Evolutionary conservation across 2,113 vertebrate species (phyloP).

Genomic region (Campylorhamphus procurvoides): DNA sequence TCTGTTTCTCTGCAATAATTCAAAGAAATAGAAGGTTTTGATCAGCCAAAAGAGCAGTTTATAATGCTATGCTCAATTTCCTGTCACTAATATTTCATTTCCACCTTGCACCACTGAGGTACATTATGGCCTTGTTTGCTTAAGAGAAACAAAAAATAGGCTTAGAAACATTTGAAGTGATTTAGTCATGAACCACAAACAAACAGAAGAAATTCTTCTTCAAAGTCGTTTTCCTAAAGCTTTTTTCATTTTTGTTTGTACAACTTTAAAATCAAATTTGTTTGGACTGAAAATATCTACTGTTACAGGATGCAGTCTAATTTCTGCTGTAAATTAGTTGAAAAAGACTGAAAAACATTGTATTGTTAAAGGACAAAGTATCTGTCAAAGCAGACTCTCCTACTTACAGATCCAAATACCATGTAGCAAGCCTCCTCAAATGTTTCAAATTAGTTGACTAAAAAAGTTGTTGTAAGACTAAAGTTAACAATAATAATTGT

Average conservation of each 20-base stretch:
- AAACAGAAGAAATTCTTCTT: not conserved
- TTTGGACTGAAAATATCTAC: not conserved
- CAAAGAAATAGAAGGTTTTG: not conserved
- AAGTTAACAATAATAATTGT: not conserved
- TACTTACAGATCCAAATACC: not conserved
- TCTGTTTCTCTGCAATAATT: not conserved
- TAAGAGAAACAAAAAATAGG: not conserved
- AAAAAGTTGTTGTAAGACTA: not conserved
- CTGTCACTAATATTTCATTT: not conserved
- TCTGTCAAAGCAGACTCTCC: not conserved
- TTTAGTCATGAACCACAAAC: not conserved
- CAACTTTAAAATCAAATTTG: not conserved
- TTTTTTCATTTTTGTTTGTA: not conserved
- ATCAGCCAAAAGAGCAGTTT: not conserved
- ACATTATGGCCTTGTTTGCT: not conserved
- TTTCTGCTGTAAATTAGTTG: not conserved
- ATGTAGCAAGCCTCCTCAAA: not conserved
- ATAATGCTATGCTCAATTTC: not conserved
- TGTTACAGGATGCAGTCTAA: not conserved
- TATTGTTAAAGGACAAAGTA: not conserved
- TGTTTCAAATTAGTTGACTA: not conserved
- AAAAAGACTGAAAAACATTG: not conserved
- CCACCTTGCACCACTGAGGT: not conserved
- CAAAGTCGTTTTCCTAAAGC: not conserved
- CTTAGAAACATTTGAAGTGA: not conserved